Evolutionary conservation across 2,888 invertebrate species (phyloP), one percentile per base, ranked within the genome.

Genomic region (Drosophila sordidapex): DNA sequence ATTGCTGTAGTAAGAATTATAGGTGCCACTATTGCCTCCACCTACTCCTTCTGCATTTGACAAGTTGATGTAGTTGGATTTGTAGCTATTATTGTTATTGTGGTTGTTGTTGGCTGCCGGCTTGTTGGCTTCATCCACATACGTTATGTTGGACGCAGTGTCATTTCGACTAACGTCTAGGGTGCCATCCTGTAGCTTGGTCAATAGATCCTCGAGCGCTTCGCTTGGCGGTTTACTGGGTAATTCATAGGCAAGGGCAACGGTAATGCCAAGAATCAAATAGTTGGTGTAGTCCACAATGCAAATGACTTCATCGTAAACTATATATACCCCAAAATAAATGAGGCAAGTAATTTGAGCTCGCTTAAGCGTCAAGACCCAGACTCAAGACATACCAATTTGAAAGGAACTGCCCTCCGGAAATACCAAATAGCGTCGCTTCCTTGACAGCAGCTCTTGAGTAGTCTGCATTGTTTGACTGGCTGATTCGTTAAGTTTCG

Each of bases 221-320:
- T 92, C 93, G 71, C 92, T 92, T 7, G 93, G 92, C 5, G 94
- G 95, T 73, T 95, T 95, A 76, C 96, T 95, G 0, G 97, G 97
- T 51, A 97, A 91, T 86, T 96, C 95, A 94, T 95, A 97, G 3
- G 97, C 97, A 82, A 97, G 92, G 0, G 96, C 96, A 1, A 96
- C 96, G 0, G 97, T 97, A 57, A 95, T 94, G 0, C 97, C 97
- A 83, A 95, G 94, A 13, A 96, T 94, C 73, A 96, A 94, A 67
- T 93, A 92, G 75, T 93, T 93, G 5, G 92, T 93, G 48, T 89
- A 90, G 70, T 93, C 93, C n/a, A 93, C 92, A 40, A 93, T 87
- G 46, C 93, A 93, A 60, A 93, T 83, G 72, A 93, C 92, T 70
- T 92, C 90, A 81, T 93, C 93, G 71, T 84, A 92, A 46, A 93